These are phyloP conservation scores for Ruditapes philippinarum DNA, from an alignment of 1,140 invertebrate species.

Conservation along the genomic window DNA sequence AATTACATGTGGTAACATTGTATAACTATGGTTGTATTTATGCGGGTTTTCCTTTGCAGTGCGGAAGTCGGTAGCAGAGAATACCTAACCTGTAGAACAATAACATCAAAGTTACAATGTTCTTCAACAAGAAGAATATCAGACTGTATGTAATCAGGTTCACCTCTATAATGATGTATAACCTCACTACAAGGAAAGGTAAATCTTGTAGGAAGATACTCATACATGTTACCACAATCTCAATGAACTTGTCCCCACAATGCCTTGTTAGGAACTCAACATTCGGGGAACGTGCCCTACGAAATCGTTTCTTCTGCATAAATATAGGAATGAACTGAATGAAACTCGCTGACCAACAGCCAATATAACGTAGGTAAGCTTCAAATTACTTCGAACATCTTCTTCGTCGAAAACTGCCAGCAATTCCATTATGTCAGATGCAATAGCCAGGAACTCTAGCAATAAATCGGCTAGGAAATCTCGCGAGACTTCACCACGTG, in stretches of 20 bases:
- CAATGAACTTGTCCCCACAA: constrained; percentile 51
- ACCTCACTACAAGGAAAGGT: constrained; percentile 93
- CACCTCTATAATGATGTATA: constrained; percentile 93
- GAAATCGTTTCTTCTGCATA: constrained; percentile 45
- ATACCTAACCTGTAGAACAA: constrained; percentile 73
- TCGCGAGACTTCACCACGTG: constrained; percentile 93
- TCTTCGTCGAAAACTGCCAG: constrained; percentile 93
- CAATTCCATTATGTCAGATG: constrained; percentile 97
- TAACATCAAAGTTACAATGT: constrained; percentile 93
- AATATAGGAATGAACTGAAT: constrained; percentile 89
- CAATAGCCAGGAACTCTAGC: constrained; percentile 91
- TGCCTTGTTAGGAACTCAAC: neutral
- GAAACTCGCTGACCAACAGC: constrained; percentile 91
- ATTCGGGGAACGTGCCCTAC: neutral
- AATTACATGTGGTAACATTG: no score
- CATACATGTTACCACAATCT: constrained; percentile 57
- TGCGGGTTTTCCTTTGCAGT: neutral
- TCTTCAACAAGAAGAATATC: constrained; percentile 95
- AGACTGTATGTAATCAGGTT: constrained; percentile 95
- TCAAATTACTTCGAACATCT: constrained; percentile 64
- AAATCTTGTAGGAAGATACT: constrained; percentile 89
- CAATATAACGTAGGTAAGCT: constrained; percentile 70
- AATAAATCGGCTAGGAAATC: constrained; percentile 96
- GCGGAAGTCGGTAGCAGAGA: constrained; percentile 41
- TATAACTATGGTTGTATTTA: no score